phyloP scores from a whole-genome alignment of 2,888 invertebrate species.

The Tachina fera region DNA sequence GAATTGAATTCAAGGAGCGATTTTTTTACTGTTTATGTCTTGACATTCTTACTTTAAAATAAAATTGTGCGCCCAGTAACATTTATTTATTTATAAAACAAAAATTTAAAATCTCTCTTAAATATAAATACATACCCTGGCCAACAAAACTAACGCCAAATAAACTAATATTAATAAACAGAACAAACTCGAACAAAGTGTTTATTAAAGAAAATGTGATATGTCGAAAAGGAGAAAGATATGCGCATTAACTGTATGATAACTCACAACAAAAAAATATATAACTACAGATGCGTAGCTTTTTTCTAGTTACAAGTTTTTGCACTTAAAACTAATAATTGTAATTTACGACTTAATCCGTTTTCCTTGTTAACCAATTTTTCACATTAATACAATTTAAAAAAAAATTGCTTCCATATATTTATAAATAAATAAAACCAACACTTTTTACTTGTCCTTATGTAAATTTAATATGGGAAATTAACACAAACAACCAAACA shows the following conservation, averaged over 20 bases:
- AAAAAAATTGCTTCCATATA: neutral
- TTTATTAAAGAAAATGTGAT: neutral
- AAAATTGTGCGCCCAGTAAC: too few relatives aligned
- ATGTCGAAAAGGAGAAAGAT: neutral
- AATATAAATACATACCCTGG: neutral
- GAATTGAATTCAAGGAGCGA: too few relatives aligned
- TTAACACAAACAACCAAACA: neutral
- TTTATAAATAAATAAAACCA: conserved; percentile 46
- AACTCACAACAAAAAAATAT: too few relatives aligned
- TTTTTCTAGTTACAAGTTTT: too few relatives aligned
- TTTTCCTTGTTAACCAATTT: neutral
- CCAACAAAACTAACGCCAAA: neutral
- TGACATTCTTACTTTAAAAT: too few relatives aligned
- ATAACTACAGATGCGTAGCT: too few relatives aligned
- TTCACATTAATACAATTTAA: neutral
- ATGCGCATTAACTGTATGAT: too few relatives aligned
- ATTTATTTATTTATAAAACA: neutral
- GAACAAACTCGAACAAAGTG: neutral
- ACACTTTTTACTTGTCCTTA: conserved; percentile 4
- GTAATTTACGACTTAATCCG: neutral
- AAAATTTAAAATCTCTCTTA: neutral
- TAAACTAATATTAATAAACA: neutral
- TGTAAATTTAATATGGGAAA: conserved; percentile 27
- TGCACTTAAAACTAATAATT: neutral
- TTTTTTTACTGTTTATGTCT: too few relatives aligned